These are phyloP conservation scores for Archips crataeganus DNA, from an alignment of 2,888 invertebrate species.

Conservation along the genomic window DNA sequence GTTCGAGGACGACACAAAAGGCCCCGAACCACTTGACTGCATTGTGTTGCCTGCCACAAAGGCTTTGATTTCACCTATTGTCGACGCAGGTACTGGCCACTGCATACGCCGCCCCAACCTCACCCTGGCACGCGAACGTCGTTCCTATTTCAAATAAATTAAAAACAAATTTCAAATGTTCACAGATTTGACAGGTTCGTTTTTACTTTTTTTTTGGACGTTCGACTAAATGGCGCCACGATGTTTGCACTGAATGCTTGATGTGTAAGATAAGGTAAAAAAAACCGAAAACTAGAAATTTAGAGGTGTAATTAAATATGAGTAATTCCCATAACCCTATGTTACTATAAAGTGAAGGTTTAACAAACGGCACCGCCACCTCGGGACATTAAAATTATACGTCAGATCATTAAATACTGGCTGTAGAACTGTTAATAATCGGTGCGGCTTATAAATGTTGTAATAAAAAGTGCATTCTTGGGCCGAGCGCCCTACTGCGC, in stretches of 20 bases:
- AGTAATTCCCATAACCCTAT: slow-evolving; percentile 22
- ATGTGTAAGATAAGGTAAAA: neutral
- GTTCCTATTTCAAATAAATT: slow-evolving; percentile 24
- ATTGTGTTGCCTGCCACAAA: slow-evolving; percentile 67
- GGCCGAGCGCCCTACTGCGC: slow-evolving; percentile 74
- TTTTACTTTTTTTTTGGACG: slow-evolving; percentile 15
- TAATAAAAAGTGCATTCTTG: slow-evolving; percentile 76
- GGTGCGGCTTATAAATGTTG: slow-evolving; percentile 68
- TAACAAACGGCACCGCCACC: slow-evolving; percentile 53
- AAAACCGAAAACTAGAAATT: neutral
- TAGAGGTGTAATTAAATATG: slow-evolving; percentile 32
- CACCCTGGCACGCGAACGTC: slow-evolving; percentile 25
- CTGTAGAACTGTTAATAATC: slow-evolving; percentile 75
- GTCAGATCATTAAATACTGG: slow-evolving; percentile 73
- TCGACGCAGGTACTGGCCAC: slow-evolving; percentile 64
- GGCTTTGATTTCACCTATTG: slow-evolving; percentile 71
- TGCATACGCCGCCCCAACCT: slow-evolving; percentile 45
- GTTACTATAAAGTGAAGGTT: slow-evolving; percentile 27
- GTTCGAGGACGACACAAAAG: slow-evolving; percentile 58
- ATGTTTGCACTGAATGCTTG: slow-evolving; percentile 12
- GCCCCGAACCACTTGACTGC: slow-evolving; percentile 68
- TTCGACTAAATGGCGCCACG: slow-evolving; percentile 28
- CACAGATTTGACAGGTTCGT: slow-evolving; percentile 21
- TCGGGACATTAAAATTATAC: slow-evolving; percentile 67
- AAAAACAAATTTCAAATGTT: slow-evolving; percentile 15